Conservation (phyloP, 2,888 invertebrate genomes). For the Plutella xylostella region DNA sequence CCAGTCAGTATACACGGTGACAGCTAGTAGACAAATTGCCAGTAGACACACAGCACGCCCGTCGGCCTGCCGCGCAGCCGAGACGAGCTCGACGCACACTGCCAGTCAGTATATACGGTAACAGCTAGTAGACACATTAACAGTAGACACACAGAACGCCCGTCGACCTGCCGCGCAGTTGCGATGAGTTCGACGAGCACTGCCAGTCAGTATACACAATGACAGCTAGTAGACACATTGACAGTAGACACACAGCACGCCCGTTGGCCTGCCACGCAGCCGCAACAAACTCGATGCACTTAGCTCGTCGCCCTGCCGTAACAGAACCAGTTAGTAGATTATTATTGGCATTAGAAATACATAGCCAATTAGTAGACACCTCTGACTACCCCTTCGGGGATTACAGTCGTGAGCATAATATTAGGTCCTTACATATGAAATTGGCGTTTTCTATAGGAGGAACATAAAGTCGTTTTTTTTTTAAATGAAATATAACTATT, state of each 20-base stretch:
- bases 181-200: slow-evolving; percentile 47
- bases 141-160: slow-evolving; percentile 42
- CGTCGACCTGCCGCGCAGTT: slow-evolving; percentile 46
- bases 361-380: too few relatives aligned
- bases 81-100: slow-evolving; percentile 50
- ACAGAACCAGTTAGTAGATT: too few relatives aligned
- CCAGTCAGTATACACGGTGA: slow-evolving; percentile 36
- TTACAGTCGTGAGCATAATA: too few relatives aligned
- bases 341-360: slow-evolving; percentile 38
- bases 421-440: too few relatives aligned
- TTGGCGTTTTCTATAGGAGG: too few relatives aligned
- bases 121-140: too few relatives aligned
- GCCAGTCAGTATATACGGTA: slow-evolving; percentile 40
- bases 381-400: too few relatives aligned
- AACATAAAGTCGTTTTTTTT: too few relatives aligned
- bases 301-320: slow-evolving; percentile 41
- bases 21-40: too few relatives aligned
- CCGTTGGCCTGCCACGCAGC: slow-evolving; percentile 45
- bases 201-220: slow-evolving; percentile 43
- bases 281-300: slow-evolving; percentile 48
- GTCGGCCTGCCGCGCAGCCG: slow-evolving; percentile 47
- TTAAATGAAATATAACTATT: too few relatives aligned
- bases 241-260: slow-evolving; percentile 41
- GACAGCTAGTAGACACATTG: too few relatives aligned
- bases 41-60: slow-evolving; percentile 40